Base-by-base conservation (phyloP, 2,888 invertebrate genomes). In the Prosapia bicincta region DNA sequence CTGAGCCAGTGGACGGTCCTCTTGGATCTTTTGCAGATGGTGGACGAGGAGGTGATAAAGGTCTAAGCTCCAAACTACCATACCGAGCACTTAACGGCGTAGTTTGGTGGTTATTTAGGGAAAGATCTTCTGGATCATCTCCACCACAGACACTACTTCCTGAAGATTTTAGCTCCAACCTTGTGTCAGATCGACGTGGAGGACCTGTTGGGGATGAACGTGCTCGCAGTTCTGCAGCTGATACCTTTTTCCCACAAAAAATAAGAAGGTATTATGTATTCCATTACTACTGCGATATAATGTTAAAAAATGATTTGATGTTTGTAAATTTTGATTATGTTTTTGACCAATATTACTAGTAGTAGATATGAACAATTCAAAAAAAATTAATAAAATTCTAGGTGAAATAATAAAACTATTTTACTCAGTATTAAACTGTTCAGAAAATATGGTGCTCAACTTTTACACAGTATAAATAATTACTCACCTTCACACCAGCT, bases 131-230 rank as follows among this genome's bases (percentile, higher is more conserved):
- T 26, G 93, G 92, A 83, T 94, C 94, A 80, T 93, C 93, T 80
- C 92, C 92, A 6, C 92, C 92, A 84, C 94, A 93, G 66, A 92
- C 85, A 72, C 92, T 92, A 26, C 89, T 89, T 78, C 89, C 90
- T 0, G 90, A 90, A n/a, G 94, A 92, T 30, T 82, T 83, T 70
- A 93, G 89, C 82, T 95, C 94, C 80, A 95, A 85, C 83, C 94
- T 91, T 81, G 93, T 90, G 83, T 93, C 93, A 9, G 91, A 91
- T 68, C 93, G 88, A 26, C 82, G 78, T 5, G 82, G 87, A 1
- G 93, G 93, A 3, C 95, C 94, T 1, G 95, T 95, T 0, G 95
- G 95, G 0, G 95, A 95, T 0, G 95, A 94, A 28, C 95, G 88
- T 0, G 95, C 95, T 43, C 94, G 86, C 25, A 95, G 85, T 83